These are phyloP conservation scores for Agonopterix alstromeriana DNA, from an alignment of 2,888 invertebrate genomes.

Conservation along the genomic window DNA sequence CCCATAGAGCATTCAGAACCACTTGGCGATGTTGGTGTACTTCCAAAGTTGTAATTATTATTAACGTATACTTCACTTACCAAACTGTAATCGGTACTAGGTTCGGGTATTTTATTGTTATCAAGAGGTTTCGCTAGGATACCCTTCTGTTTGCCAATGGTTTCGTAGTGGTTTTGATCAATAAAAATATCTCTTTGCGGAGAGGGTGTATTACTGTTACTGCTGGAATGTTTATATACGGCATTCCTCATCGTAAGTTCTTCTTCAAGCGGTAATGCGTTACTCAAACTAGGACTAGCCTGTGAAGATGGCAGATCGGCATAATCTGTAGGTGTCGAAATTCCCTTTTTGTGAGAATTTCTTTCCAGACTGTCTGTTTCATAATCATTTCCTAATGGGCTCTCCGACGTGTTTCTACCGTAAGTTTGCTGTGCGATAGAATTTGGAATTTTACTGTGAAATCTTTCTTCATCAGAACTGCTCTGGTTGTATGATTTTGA, in stretches of 20 bases:
- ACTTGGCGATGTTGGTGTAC: slow-evolving; percentile 75
- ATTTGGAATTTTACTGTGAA: slow-evolving; percentile 28
- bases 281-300: slow-evolving; percentile 84
- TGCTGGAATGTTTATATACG: slow-evolving; percentile 80
- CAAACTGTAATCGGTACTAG: slow-evolving; percentile 78
- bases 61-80: slow-evolving; percentile 89
- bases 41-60: slow-evolving; percentile 81
- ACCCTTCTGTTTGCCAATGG: slow-evolving; percentile 34
- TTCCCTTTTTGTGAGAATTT: slow-evolving; percentile 67
- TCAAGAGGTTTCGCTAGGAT: slow-evolving; percentile 21
- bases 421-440: slow-evolving; percentile 28
- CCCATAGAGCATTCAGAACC: slow-evolving; percentile 77
- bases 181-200: slow-evolving; percentile 47
- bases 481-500: slow-evolving; percentile 54
- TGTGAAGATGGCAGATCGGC: slow-evolving; percentile 81
- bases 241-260: slow-evolving; percentile 88
- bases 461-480: slow-evolving; percentile 62
- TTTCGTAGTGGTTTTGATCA: slow-evolving; percentile 65
- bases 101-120: slow-evolving; percentile 32
- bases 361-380: slow-evolving; percentile 86
- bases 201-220: slow-evolving; percentile 68
- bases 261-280: slow-evolving; percentile 86
- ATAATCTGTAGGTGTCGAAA: slow-evolving; percentile 78
- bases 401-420: slow-evolving; percentile 47
- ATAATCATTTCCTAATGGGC: slow-evolving; percentile 77